Conservation (phyloP, 2,797 vertebrate genomes). For the Labeo calbasu region DNA sequence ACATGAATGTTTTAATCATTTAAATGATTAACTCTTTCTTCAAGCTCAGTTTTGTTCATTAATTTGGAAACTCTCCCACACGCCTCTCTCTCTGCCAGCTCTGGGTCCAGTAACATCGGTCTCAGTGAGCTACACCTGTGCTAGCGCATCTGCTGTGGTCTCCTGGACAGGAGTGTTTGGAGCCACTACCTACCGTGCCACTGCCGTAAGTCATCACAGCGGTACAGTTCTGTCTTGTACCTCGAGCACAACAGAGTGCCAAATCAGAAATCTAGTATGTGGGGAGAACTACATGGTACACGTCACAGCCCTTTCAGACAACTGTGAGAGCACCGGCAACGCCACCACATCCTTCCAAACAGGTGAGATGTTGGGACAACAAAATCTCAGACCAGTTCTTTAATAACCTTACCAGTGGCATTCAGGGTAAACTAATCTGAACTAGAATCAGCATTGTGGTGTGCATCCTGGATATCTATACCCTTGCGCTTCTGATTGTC, state of each 20-base stretch:
- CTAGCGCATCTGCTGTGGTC: constrained; percentile 57
- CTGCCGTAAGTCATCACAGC: constrained; percentile 41
- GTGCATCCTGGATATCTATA: constrained; percentile 13
- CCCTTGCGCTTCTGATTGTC: not conserved
- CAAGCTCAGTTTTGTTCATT: not conserved
- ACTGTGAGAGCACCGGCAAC: constrained; percentile 70
- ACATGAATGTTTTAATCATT: not conserved
- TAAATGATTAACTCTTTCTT: not conserved
- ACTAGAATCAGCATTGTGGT: constrained; percentile 9
- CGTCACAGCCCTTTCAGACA: constrained; percentile 68
- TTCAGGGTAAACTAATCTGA: constrained; percentile 3
- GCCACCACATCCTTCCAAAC: constrained; percentile 59
- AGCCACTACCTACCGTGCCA: constrained; percentile 72
- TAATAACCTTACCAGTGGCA: not conserved
- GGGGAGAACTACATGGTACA: constrained; percentile 68
- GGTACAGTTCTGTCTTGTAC: constrained; percentile 66
- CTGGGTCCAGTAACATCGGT: constrained; percentile 69
- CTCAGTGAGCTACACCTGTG: constrained; percentile 72
- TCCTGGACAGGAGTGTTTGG: constrained; percentile 70
- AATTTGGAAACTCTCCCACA: not conserved
- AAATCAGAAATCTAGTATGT: constrained; percentile 68
- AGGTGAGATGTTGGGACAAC: constrained; percentile 58
- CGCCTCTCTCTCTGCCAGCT: constrained; percentile 62
- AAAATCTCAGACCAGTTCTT: not conserved
- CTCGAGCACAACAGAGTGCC: constrained; percentile 65